phyloP scores from a whole-genome alignment of 1,140 invertebrate genomes.

The Drosophila pandora region DNA sequence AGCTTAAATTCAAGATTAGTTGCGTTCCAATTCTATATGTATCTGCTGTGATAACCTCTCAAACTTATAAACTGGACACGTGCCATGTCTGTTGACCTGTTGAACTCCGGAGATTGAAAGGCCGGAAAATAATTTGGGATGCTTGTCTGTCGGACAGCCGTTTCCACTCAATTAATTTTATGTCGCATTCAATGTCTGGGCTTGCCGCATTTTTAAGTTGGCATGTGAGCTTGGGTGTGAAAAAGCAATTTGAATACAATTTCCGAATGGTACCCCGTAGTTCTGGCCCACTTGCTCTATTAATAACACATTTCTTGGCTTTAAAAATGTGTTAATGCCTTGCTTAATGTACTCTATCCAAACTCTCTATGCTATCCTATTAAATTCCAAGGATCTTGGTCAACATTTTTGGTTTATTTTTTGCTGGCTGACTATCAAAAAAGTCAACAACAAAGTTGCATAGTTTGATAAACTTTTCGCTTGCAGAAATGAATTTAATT shows the following conservation, averaged over 20 bases:
- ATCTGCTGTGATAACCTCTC: not conserved
- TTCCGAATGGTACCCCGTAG: not conserved
- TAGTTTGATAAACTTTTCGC: not conserved
- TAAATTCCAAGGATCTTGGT: not conserved
- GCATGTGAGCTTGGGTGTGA: constrained; percentile 26
- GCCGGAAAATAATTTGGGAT: constrained; percentile 28
- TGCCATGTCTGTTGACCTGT: not conserved
- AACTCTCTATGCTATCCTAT: too few species aligned
- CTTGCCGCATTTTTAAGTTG: constrained; percentile 34
- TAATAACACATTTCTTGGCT: not conserved
- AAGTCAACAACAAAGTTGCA: not conserved
- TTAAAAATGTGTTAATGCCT: too few species aligned
- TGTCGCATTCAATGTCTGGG: constrained; percentile 63
- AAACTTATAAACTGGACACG: constrained; percentile 20
- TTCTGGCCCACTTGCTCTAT: not conserved
- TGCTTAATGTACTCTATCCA: too few species aligned
- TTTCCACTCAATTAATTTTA: constrained; percentile 71
- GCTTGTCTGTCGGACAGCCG: constrained; percentile 30
- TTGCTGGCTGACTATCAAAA: not conserved
- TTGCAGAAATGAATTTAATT: not conserved
- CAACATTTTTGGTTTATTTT: not conserved
- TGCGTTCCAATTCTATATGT: not conserved
- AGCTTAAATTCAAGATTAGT: not conserved
- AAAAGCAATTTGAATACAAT: constrained; percentile 47
- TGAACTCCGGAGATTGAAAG: constrained; percentile 1